Evolutionary conservation across 2,888 invertebrate species (phyloP), one percentile per base, ranked within the genome.

Genomic region (Harpalus rufipes): DNA sequence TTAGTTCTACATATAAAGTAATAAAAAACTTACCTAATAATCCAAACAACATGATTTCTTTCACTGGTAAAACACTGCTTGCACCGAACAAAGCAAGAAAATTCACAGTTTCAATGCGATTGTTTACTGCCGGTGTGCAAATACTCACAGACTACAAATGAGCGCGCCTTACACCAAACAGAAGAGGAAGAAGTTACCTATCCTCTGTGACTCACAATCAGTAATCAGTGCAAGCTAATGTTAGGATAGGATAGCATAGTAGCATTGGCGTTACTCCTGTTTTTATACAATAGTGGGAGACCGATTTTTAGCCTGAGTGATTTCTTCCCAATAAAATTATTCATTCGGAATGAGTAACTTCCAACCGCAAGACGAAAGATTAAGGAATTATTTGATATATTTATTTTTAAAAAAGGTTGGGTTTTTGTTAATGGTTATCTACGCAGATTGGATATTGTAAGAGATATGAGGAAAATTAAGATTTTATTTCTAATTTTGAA

Each of bases 241-340:
- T 74, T 74, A 74, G 21, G 21, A 21, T 21, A 21, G 21, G 21
- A 21, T 21, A 21, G 21, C 21, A 21, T 21, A 44, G 8, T 51
- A 32, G 5, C 44, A 51, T 12, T 74, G 10, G 72, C 72, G 72
- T 1, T 0, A 44, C 44, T 14, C 16, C 44, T 8, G 44, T 10
- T 18, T 74, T 74, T 74, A 74, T 74, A 68, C 5, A 32, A 65
- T 61, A 74, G 72, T 44, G 72, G 72, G 72, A 68, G 72, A 44
- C 44, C 1, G 72, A 74, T 44, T 74, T 44, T 44, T 44, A 51
- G 72, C 44, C 16, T 18, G 51, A 74, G 72, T 10, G 39, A 25
- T n/a, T 68, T 68, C 68, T 39, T 68, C 14, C 18, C 72, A 14
- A 7, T 41, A 16, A 14, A 44, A 74, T 74, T 68, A 68, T 68